phyloP scores from a whole-genome alignment of 2,113 vertebrate genomes.

The Lepisosteus oculatus region DNA sequence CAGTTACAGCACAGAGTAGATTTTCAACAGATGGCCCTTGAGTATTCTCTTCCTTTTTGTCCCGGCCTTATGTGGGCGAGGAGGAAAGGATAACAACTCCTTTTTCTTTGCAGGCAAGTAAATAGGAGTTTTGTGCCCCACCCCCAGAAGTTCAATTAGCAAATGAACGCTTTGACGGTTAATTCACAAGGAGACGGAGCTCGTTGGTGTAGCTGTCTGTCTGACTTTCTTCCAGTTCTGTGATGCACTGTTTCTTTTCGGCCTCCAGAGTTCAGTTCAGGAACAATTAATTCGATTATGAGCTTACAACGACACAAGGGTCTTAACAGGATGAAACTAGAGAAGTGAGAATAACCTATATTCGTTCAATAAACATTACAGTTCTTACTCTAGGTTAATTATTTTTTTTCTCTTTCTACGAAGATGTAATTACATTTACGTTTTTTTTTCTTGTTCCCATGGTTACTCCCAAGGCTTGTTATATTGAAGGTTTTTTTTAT shows the following conservation, averaged over 20 bases:
- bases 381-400: not conserved
- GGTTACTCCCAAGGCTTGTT: slow-evolving; percentile 52
- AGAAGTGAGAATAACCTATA: not conserved
- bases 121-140: too few species aligned
- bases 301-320: slow-evolving; percentile 4
- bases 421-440: not conserved
- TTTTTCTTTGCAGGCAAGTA: too few species aligned
- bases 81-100: too few species aligned
- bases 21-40: too few species aligned
- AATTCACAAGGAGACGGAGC: not conserved
- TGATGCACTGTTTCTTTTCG: not conserved
- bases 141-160: too few species aligned
- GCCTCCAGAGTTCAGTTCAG: not conserved
- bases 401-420: not conserved
- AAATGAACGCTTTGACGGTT: too few species aligned
- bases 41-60: too few species aligned
- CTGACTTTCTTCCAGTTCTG: slow-evolving; percentile 1
- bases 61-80: too few species aligned
- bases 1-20: too few species aligned
- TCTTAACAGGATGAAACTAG: not conserved
- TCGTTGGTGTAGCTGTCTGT: not conserved
- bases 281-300: slow-evolving; percentile 4
- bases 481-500: slow-evolving; percentile 29
- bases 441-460: slow-evolving; percentile 48
- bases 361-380: not conserved